Conservation (phyloP, 2,888 invertebrate species). For the Epirrhoe alternata region DNA sequence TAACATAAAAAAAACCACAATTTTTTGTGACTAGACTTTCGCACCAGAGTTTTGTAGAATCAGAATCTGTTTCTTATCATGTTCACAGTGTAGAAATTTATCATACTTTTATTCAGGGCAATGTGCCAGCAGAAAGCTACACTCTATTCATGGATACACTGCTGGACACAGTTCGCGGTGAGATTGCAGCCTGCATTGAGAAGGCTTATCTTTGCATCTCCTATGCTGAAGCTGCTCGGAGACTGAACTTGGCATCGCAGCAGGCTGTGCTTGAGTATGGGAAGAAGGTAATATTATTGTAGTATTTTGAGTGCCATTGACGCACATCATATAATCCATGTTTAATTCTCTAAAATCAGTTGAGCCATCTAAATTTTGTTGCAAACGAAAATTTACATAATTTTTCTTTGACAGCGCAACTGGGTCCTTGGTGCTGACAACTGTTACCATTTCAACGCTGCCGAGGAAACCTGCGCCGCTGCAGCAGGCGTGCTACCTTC, state of each 20-base stretch:
- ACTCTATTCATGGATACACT: slow-evolving; percentile 98
- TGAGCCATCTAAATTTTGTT: no score
- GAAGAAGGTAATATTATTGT: slow-evolving; percentile 85
- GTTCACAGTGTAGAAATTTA: neutral
- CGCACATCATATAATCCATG: no score
- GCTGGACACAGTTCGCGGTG: slow-evolving; percentile 96
- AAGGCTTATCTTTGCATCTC: slow-evolving; percentile 97
- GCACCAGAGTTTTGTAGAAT: no score
- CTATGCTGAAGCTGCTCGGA: slow-evolving; percentile 93
- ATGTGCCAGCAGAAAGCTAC: slow-evolving; percentile 98
- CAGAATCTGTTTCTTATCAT: no score
- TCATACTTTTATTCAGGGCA: slow-evolving; percentile 81
- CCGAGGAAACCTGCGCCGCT: slow-evolving; percentile 89
- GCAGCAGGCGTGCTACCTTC: slow-evolving; percentile 90
- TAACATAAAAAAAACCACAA: no score
- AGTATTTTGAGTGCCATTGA: neutral
- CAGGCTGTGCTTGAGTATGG: slow-evolving; percentile 93
- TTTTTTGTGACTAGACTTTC: no score
- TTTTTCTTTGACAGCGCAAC: slow-evolving; percentile 85
- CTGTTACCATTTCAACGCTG: slow-evolving; percentile 90
- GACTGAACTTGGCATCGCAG: slow-evolving; percentile 93
- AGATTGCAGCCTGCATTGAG: slow-evolving; percentile 98
- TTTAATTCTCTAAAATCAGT: no score
- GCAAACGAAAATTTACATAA: no score
- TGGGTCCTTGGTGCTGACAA: slow-evolving; percentile 93